Evolutionary conservation across 2,113 vertebrate genomes (phyloP).

Genomic region (Cnemophilus loriae): DNA sequence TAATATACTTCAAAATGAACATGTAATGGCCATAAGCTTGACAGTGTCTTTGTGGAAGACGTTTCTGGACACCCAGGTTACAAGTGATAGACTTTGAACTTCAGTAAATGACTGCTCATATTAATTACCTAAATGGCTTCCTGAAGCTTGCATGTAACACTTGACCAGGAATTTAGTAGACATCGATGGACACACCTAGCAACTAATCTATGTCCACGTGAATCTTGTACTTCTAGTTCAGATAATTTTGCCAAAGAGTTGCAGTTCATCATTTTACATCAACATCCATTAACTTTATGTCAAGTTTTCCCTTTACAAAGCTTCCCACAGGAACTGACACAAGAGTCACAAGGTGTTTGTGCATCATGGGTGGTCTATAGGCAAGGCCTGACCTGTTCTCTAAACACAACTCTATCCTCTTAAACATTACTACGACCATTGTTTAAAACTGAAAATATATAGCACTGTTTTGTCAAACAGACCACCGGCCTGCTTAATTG

Average conservation of each 20-base stretch:
- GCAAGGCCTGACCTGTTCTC: not conserved
- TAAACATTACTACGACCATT: not conserved
- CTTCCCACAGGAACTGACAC: not conserved
- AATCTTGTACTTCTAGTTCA: not conserved
- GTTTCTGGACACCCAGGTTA: not conserved
- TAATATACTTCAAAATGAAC: not conserved
- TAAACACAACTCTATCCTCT: not conserved
- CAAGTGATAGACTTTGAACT: not conserved
- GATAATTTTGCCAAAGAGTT: not conserved
- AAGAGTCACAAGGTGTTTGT: not conserved
- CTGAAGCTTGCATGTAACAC: not conserved
- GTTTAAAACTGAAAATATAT: not conserved
- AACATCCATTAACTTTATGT: not conserved
- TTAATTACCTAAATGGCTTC: not conserved
- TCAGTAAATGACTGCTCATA: not conserved
- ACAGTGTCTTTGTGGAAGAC: not conserved
- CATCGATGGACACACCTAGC: not conserved
- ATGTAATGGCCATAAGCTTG: not conserved
- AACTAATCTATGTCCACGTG: accelerated
- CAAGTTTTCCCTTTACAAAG: not conserved
- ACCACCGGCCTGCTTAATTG: not conserved
- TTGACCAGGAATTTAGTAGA: not conserved
- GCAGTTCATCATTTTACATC: not conserved
- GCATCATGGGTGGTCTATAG: not conserved
- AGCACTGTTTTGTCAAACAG: not conserved